Percentiles rank a stretch among this genome's conserved stretches.
Evolutionary conservation across 2,113 vertebrate genomes (phyloP).

Genomic region (Paedocypris sp.): DNA sequence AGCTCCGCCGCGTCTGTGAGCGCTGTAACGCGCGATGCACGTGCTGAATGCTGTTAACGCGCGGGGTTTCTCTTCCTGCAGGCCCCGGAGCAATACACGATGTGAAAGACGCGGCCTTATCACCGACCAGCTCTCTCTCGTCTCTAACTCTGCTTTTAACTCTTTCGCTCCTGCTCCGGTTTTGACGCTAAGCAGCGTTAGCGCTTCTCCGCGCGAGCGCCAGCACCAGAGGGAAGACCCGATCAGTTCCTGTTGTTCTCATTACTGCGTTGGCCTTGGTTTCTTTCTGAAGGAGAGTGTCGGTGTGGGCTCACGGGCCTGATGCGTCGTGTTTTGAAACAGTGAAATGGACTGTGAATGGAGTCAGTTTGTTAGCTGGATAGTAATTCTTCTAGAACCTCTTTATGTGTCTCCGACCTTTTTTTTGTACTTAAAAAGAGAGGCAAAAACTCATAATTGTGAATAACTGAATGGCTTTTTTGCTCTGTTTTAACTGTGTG

Average conservation of each 20-base stretch:
- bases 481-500: slow-evolving; percentile 66
- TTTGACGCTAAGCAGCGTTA: slow-evolving; percentile 71
- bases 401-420: slow-evolving; percentile 50
- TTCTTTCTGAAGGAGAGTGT: slow-evolving; percentile 33
- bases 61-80: slow-evolving; percentile 43
- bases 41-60: not conserved
- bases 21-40: not conserved
- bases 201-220: slow-evolving; percentile 58
- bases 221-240: slow-evolving; percentile 38
- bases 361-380: slow-evolving; percentile 52
- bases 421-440: slow-evolving; percentile 60
- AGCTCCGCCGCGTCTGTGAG: not conserved
- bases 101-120: slow-evolving; percentile 65
- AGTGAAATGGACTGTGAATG: slow-evolving; percentile 28
- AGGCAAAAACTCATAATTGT: slow-evolving; percentile 57
- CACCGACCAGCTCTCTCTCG: slow-evolving; percentile 61
- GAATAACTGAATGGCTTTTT: slow-evolving; percentile 62
- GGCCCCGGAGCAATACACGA: slow-evolving; percentile 86
- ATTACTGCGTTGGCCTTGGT: slow-evolving; percentile 41
- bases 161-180: slow-evolving; percentile 74
- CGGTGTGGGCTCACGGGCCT: slow-evolving; percentile 25
- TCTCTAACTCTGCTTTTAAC: slow-evolving; percentile 63
- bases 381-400: slow-evolving; percentile 49
- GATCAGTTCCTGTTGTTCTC: not conserved
- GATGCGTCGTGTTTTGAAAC: slow-evolving; percentile 22